Conservation (phyloP, 1,140 invertebrate genomes). For the Euschistus heros region DNA sequence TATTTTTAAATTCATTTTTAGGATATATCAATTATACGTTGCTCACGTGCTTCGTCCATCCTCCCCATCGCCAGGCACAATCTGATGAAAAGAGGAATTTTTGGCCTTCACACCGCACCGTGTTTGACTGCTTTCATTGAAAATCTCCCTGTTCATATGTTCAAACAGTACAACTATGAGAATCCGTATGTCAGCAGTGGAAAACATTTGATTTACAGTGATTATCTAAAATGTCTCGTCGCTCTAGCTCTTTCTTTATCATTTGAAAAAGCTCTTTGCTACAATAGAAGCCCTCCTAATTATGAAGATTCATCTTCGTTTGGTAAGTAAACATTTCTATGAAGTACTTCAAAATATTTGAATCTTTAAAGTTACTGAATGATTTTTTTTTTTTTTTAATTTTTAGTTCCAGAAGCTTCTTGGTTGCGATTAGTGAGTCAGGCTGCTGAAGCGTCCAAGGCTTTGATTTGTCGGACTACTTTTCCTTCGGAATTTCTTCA, state of each 20-base stretch:
- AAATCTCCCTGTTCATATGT: slow-evolving; percentile 40
- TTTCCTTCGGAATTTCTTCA: slow-evolving; percentile 40
- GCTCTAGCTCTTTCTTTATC: slow-evolving; percentile 44
- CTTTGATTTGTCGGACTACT: slow-evolving; percentile 40
- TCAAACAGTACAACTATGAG: slow-evolving; percentile 48
- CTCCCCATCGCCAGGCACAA: slow-evolving; percentile 41
- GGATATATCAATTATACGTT: slow-evolving; percentile 42
- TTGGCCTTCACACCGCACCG: slow-evolving; percentile 44
- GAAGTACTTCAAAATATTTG: neutral
- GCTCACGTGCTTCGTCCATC: slow-evolving; percentile 37
- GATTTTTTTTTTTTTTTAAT: neutral
- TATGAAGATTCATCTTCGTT: slow-evolving; percentile 28
- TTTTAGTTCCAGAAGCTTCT: slow-evolving; percentile 42
- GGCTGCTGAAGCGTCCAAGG: slow-evolving; percentile 44
- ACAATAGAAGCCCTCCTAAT: slow-evolving; percentile 39
- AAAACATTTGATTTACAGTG: slow-evolving; percentile 47
- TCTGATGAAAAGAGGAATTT: slow-evolving; percentile 43
- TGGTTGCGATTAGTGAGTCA: slow-evolving; percentile 48
- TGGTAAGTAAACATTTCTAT: slow-evolving; percentile 25
- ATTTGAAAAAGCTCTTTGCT: slow-evolving; percentile 45
- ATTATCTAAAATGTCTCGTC: slow-evolving; percentile 48
- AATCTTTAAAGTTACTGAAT: neutral
- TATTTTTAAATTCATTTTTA: slow-evolving; percentile 27
- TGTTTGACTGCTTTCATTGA: slow-evolving; percentile 39
- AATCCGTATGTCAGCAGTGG: slow-evolving; percentile 45